Evolutionary conservation across 2,113 vertebrate species (phyloP).

Genomic region (Centrocercus urophasianus): DNA sequence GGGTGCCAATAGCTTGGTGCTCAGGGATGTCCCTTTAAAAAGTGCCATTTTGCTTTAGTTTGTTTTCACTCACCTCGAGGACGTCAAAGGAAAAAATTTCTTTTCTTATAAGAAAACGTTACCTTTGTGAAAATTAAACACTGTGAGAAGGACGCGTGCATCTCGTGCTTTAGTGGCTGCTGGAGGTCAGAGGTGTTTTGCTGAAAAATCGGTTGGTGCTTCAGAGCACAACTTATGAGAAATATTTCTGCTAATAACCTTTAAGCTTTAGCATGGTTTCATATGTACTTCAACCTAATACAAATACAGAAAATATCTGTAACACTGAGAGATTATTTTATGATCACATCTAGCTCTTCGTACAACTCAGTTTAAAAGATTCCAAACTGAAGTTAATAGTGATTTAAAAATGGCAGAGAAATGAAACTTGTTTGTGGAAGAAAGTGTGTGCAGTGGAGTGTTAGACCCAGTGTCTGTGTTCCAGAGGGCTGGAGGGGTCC

Average conservation of each 20-base stretch:
- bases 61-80: background rate
- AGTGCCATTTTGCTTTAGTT: background rate
- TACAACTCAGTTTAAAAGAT: background rate
- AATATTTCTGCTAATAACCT: background rate
- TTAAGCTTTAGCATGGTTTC: background rate
- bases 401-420: background rate
- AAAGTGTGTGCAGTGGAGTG: background rate
- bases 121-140: background rate
- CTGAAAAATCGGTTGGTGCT: background rate
- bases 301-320: background rate
- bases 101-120: background rate
- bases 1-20: rapidly evolving
- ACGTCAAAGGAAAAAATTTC: background rate
- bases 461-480: rapidly evolving
- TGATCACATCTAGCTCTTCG: background rate
- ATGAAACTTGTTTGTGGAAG: background rate
- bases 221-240: background rate
- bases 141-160: rapidly evolving
- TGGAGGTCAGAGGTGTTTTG: background rate
- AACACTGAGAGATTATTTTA: background rate
- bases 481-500: background rate
- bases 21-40: background rate
- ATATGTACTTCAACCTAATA: background rate
- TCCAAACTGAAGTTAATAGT: background rate
- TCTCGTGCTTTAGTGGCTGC: background rate